Conservation (phyloP, 2,113 vertebrate genomes). For the Axis porcinus region DNA sequence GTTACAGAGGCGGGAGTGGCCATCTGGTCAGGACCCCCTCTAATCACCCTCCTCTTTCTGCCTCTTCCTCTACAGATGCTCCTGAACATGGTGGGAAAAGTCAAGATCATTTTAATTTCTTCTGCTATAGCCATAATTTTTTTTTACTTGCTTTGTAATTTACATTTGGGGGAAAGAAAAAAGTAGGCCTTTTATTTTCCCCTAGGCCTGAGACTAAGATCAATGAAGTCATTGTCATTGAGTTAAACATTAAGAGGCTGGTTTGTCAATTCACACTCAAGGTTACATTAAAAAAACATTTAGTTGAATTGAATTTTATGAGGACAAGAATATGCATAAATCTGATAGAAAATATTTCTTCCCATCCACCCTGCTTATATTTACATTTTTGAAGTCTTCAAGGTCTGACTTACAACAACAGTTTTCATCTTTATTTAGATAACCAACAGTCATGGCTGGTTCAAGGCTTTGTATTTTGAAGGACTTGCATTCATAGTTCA, state of each 20-base stretch:
- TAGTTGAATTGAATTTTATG: background rate
- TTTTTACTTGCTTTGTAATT: constrained; percentile 9
- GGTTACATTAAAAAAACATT: background rate
- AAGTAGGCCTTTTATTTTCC: background rate
- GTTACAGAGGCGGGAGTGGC: background rate
- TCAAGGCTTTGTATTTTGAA: background rate
- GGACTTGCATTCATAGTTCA: background rate
- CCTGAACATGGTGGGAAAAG: background rate
- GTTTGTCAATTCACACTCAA: background rate
- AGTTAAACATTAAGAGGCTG: background rate
- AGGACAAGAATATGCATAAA: background rate
- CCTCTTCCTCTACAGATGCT: background rate
- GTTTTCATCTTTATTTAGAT: background rate
- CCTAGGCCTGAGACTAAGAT: background rate
- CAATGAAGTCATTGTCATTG: background rate
- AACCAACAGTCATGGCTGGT: accelerated
- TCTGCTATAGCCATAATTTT: background rate
- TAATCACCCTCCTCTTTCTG: background rate
- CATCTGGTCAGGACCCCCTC: background rate
- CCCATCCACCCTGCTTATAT: background rate
- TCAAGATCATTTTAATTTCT: background rate
- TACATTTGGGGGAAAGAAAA: background rate
- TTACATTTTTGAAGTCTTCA: background rate
- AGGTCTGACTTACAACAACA: background rate
- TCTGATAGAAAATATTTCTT: background rate